Evolutionary conservation across 2,888 invertebrate species (phyloP), one percentile per base, ranked within the genome.

Genomic region (Heterodera filipjevi): DNA sequence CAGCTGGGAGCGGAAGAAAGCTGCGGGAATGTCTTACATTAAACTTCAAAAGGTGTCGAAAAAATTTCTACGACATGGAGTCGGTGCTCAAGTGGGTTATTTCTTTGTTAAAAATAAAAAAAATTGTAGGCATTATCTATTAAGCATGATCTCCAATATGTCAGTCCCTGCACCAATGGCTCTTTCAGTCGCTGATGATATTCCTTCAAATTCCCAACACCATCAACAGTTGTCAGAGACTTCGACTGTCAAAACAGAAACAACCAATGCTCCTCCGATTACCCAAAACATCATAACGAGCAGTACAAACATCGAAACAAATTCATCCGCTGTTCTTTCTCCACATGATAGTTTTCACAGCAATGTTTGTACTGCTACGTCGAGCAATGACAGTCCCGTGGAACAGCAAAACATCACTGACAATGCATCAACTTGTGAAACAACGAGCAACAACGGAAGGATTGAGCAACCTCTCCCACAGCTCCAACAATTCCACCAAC

Each of bases 251-350:
- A 59, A 59, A 59, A 59, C 8, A 59, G 59, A 59, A 59, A 59
- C 59, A n/a, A 59, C 12, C 5, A 59, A 3, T 12, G n/a, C 59
- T 59, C 5, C n/a, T 27, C 16, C 49, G 16, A 71, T 35, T 33
- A 71, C 71, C 14, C 71, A 71, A 71, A n/a, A 71, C 30, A n/a
- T n/a, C n/a, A n/a, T 59, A n/a, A 22, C n/a, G 59, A 59, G 59
- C 59, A n/a, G 59, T 59, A 27, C 59, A 22, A n/a, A 71, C 33
- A 27, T 27, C 71, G 27, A 33, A 33, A 71, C 44, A 71, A 71
- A 32, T 2, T 14, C 49, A 16, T 27, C 70, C 44, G 27, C 3
- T 16, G 14, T 71, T 71, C 49, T 71, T 5, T 71, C 27, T 33
- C 71, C 30, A 71, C 2, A 27, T 27, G 35, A 12, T 35, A 27